phyloP scores from a whole-genome alignment of 2,888 invertebrate genomes.

The Nomada flava region DNA sequence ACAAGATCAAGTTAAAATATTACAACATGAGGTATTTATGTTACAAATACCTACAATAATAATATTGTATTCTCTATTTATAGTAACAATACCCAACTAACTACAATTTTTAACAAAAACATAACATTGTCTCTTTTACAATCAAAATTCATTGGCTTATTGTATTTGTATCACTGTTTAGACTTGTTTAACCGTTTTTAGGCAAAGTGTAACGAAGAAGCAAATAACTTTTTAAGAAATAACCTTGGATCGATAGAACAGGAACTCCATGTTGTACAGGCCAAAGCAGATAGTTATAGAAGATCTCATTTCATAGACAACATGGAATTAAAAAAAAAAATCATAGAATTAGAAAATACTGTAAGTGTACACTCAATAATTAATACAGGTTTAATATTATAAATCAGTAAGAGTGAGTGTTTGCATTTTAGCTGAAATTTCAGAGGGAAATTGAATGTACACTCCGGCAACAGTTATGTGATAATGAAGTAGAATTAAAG shows the following conservation, averaged over 20 bases:
- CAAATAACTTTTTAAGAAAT: slow-evolving; percentile 70
- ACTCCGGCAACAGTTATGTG: slow-evolving; percentile 66
- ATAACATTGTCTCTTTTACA: not conserved
- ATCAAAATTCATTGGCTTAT: slow-evolving; percentile 1
- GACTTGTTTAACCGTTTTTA: slow-evolving; percentile 36
- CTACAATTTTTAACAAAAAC: not conserved
- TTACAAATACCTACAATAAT: not conserved
- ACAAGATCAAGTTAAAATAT: slow-evolving; percentile 71
- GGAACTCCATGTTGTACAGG: slow-evolving; percentile 64
- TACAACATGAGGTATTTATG: slow-evolving; percentile 73
- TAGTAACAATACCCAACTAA: not conserved
- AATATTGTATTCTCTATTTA: not conserved
- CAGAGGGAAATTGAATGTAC: slow-evolving; percentile 70
- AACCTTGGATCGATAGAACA: slow-evolving; percentile 73
- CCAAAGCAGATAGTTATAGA: slow-evolving; percentile 70
- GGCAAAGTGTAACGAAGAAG: slow-evolving; percentile 74
- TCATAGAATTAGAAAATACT: slow-evolving; percentile 73
- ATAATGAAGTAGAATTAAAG: slow-evolving; percentile 71
- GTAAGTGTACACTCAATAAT: slow-evolving; percentile 63
- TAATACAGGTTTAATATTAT: not conserved
- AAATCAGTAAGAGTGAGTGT: not conserved
- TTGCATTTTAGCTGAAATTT: slow-evolving; percentile 68
- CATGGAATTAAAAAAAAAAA: slow-evolving; percentile 71
- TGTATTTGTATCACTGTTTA: not conserved
- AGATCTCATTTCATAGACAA: slow-evolving; percentile 66